These are phyloP conservation scores for Gerosis bhagava DNA, from an alignment of 2,888 invertebrate species.

Conservation along the genomic window DNA sequence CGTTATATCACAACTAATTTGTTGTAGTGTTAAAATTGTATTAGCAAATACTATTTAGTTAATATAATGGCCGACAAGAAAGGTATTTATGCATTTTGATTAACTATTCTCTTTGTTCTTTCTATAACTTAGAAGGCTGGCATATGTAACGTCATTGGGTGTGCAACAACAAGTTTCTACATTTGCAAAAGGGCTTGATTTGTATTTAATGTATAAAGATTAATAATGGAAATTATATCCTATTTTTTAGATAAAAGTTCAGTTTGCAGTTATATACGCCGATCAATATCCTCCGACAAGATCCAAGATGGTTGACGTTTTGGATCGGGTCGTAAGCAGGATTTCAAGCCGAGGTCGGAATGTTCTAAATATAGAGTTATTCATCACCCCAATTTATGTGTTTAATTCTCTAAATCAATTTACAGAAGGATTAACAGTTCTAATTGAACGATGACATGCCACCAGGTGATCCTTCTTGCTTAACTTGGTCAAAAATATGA, in stretches of 20 bases:
- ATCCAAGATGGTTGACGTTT: conserved; percentile 39
- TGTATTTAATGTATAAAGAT: too few species aligned
- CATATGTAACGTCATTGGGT: conserved; percentile 74
- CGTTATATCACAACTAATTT: conserved; percentile 42
- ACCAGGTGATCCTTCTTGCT: too few species aligned
- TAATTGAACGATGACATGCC: too few species aligned
- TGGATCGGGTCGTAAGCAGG: conserved; percentile 30
- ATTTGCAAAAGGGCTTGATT: too few species aligned
- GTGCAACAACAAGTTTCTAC: too few species aligned
- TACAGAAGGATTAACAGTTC: conserved; percentile 1
- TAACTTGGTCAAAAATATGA: too few species aligned
- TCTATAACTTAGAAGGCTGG: conserved; percentile 54
- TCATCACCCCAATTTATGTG: conserved; percentile 27
- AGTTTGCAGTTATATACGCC: too few species aligned
- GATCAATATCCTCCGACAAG: too few species aligned
- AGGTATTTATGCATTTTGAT: conserved; percentile 74
- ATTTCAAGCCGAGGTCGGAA: conserved; percentile 40
- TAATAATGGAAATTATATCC: not conserved
- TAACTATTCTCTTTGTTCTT: conserved; percentile 66
- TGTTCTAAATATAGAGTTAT: conserved; percentile 48
- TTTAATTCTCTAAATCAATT: conserved; percentile 4
- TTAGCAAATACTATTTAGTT: conserved; percentile 53
- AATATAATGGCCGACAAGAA: conserved; percentile 80
- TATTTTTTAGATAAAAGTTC: conserved; percentile 2
- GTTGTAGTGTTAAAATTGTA: conserved; percentile 50